Conservation (phyloP, 2,888 invertebrate genomes). For the Philereme vetulata region DNA sequence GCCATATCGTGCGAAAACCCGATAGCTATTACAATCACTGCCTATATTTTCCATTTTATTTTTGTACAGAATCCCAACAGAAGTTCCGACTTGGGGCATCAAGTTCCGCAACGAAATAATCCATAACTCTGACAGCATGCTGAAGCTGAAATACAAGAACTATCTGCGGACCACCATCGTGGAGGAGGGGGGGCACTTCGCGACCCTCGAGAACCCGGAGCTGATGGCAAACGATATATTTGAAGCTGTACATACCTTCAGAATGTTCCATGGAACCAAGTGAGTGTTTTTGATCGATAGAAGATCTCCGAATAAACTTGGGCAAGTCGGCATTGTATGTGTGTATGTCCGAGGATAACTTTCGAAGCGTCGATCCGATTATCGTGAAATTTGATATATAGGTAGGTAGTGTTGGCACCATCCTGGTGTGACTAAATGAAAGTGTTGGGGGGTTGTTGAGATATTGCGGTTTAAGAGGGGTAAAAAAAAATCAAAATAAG, state of each 20-base stretch:
- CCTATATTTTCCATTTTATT: neutral
- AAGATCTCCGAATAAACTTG: no score
- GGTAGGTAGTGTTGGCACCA: no score
- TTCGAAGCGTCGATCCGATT: no score
- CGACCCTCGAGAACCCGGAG: conserved; percentile 90
- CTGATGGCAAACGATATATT: conserved; percentile 88
- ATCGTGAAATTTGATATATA: no score
- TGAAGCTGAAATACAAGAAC: conserved; percentile 85
- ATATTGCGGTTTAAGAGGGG: no score
- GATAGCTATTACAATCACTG: no score
- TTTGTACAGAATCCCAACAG: conserved; percentile 83
- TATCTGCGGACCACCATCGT: conserved; percentile 86
- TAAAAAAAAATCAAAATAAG: no score
- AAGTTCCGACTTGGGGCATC: conserved; percentile 89
- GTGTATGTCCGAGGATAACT: no score
- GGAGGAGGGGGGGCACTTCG: conserved; percentile 92
- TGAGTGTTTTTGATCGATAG: conserved; percentile 32
- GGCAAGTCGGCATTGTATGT: no score
- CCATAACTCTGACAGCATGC: conserved; percentile 82
- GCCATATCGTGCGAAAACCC: no score
- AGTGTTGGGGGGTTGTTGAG: no score
- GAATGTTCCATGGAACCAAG: conserved; percentile 50
- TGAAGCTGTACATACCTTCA: conserved; percentile 80
- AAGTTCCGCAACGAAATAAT: conserved; percentile 88
- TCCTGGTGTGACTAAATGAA: no score